A percentile compares a stretch with the other conserved stretches of the same genome.
phyloP scores from a whole-genome alignment of 1,140 invertebrate species.

The Leptinotarsa undecemlineata region DNA sequence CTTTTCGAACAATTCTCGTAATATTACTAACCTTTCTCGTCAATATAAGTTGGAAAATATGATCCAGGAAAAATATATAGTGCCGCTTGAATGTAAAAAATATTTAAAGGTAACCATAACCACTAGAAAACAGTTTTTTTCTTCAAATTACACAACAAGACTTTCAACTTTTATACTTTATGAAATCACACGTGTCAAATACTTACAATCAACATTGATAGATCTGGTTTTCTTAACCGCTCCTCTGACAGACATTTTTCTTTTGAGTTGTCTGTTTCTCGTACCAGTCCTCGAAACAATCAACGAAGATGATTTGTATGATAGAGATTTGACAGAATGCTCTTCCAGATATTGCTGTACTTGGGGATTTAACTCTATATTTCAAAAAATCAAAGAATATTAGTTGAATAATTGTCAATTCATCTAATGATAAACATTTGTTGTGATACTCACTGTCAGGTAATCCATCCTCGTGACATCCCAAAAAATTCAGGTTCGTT shows the following conservation, averaged over 20 bases:
- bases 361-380: constrained; percentile 73
- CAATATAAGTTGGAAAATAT: too few species aligned
- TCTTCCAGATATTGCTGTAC: constrained; percentile 87
- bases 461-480: constrained; percentile 87
- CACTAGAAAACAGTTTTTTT: too few species aligned
- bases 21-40: too few species aligned
- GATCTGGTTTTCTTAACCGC: constrained; percentile 86
- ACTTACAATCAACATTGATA: constrained; percentile 81
- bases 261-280: constrained; percentile 61
- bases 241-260: constrained; percentile 81
- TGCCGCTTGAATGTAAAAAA: too few species aligned
- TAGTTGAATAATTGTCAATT: constrained; percentile 4
- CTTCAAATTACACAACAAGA: too few species aligned
- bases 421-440: neutral
- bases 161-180: too few species aligned
- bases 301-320: constrained; percentile 70
- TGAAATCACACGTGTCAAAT: neutral
- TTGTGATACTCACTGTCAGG: constrained; percentile 69
- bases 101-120: too few species aligned
- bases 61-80: too few species aligned
- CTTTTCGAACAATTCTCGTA: too few species aligned
- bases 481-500: constrained; percentile 92
- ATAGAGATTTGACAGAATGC: constrained; percentile 79
- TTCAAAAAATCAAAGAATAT: constrained; percentile 40
- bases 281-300: constrained; percentile 58